phyloP scores from a whole-genome alignment of 2,797 vertebrate genomes.

The Botia almorhae region DNA sequence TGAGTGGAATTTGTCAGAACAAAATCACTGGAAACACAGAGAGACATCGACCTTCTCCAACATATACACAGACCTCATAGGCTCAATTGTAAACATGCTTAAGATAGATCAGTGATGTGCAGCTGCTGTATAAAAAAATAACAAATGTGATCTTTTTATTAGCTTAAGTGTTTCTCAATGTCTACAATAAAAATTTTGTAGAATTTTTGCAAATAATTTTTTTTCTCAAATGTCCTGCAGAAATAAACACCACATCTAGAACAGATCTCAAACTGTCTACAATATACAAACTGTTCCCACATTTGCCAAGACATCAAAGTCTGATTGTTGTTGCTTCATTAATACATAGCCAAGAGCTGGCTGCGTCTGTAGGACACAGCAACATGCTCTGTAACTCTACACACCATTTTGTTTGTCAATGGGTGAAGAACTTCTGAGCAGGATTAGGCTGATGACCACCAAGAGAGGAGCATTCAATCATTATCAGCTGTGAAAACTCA shows the following conservation, averaged over 20 bases:
- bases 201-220: too few relatives aligned
- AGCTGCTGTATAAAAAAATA: too few relatives aligned
- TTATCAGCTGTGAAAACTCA: constrained; percentile 6
- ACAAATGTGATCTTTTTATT: too few relatives aligned
- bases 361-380: neutral
- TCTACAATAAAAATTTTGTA: too few relatives aligned
- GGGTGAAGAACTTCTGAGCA: neutral
- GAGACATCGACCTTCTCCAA: neutral
- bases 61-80: neutral
- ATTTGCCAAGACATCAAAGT: neutral
- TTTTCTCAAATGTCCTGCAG: too few relatives aligned
- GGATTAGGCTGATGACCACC: constrained; percentile 11
- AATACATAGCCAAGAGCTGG: too few relatives aligned
- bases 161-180: too few relatives aligned
- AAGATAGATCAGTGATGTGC: neutral
- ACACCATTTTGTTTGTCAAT: neutral
- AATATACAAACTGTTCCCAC: neutral
- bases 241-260: too few relatives aligned
- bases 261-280: too few relatives aligned
- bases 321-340: neutral
- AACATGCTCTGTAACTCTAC: neutral
- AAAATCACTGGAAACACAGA: constrained; percentile 37
- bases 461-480: neutral
- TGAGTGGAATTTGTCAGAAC: constrained; percentile 52
- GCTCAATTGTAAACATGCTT: neutral